These are phyloP conservation scores for Piaya cayana DNA, from an alignment of 2,113 vertebrate species.

Conservation along the genomic window DNA sequence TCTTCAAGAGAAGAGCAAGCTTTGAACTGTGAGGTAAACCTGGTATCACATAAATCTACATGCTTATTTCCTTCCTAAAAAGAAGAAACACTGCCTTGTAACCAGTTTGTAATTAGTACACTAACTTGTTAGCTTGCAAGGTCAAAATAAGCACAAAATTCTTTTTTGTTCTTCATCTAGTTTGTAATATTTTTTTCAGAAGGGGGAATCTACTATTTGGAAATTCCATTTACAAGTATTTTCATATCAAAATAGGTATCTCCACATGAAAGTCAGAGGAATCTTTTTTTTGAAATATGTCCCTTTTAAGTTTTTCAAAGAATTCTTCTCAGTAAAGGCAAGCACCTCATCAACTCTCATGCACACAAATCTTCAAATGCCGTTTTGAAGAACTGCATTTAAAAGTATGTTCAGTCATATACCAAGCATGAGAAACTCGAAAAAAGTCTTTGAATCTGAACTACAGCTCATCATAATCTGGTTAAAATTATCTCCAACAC, in stretches of 20 bases:
- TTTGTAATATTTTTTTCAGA: background rate
- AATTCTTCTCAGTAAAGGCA: constrained; percentile 62
- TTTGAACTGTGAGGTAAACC: constrained; percentile 27
- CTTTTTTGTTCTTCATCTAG: background rate
- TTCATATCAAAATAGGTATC: constrained; percentile 65
- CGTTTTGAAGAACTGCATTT: constrained; percentile 72
- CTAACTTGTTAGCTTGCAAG: background rate
- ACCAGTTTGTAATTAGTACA: constrained; percentile 25
- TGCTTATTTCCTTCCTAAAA: background rate
- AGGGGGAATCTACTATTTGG: background rate
- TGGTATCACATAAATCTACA: background rate
- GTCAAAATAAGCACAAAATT: background rate
- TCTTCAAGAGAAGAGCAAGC: background rate
- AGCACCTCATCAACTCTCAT: constrained; percentile 66
- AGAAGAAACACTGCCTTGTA: background rate
- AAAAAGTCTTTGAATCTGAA: constrained; percentile 70
- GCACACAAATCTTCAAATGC: constrained; percentile 62
- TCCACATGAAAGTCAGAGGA: constrained; percentile 50
- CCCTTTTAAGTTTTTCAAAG: constrained; percentile 70
- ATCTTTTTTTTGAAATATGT: constrained; percentile 41
- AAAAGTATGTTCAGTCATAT: constrained; percentile 70
- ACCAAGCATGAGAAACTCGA: constrained; percentile 43
- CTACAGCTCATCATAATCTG: constrained; percentile 71
- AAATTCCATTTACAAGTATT: constrained; percentile 48
- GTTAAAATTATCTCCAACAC: constrained; percentile 77